Conservation (phyloP, 2,888 invertebrate genomes). For the Sminthurides aquaticus region DNA sequence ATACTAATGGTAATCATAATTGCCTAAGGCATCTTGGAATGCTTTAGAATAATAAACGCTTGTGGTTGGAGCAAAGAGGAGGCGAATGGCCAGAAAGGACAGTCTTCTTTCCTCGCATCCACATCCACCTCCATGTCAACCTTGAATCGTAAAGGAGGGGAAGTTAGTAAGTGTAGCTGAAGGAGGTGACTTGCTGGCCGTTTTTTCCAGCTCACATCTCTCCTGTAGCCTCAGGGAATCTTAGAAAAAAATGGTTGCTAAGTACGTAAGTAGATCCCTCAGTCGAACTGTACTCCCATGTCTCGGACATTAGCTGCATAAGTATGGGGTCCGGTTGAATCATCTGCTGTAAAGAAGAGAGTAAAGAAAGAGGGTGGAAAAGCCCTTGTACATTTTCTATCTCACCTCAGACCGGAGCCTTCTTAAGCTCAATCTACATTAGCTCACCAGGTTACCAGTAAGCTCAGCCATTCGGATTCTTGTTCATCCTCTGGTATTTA, state of each 20-base stretch:
- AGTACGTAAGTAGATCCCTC: too few species aligned
- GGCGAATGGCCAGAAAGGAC: not conserved
- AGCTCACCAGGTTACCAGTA: too few species aligned
- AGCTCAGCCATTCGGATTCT: too few species aligned
- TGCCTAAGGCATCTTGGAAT: not conserved
- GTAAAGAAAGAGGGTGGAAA: too few species aligned
- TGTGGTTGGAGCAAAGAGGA: conserved; percentile 24
- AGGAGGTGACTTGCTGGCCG: conserved; percentile 13
- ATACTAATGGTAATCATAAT: not conserved
- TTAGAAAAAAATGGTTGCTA: conserved; percentile 1
- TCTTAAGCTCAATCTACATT: too few species aligned
- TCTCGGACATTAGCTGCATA: too few species aligned
- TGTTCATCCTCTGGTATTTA: too few species aligned
- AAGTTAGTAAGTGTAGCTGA: not conserved
- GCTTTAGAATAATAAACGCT: conserved; percentile 3
- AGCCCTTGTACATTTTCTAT: too few species aligned
- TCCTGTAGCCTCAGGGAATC: not conserved
- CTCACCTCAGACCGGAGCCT: too few species aligned
- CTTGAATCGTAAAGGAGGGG: conserved; percentile 24
- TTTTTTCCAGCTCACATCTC: conserved; percentile 4
- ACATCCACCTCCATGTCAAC: conserved; percentile 10
- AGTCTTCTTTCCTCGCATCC: not conserved
- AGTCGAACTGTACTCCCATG: too few species aligned
- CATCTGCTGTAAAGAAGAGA: too few species aligned
- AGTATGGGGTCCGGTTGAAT: too few species aligned